phyloP scores from a whole-genome alignment of 30 jellyfish, hydroid and myxozoan genomes.

The Sanderia malayensis region DNA sequence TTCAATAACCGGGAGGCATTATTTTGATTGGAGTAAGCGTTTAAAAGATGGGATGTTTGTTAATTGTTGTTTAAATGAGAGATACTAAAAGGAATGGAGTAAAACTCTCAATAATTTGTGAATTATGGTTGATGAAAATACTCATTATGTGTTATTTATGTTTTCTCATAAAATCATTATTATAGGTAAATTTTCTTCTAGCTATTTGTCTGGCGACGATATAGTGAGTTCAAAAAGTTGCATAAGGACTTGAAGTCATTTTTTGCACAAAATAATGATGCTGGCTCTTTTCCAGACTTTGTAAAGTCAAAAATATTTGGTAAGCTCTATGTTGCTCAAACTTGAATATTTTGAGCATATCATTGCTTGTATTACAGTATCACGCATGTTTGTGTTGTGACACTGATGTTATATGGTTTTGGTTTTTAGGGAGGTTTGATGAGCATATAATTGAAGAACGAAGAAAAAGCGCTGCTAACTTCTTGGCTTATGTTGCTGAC shows the following conservation, averaged over 20 bases:
- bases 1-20: no score
- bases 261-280: slow-evolving; percentile 5
- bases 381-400: not conserved
- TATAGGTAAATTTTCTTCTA: no score
- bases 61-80: no score
- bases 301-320: slow-evolving; percentile 75
- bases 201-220: slow-evolving; percentile 93
- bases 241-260: slow-evolving; percentile 59
- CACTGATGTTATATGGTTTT: not conserved
- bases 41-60: no score
- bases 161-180: no score
- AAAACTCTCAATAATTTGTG: no score
- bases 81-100: no score
- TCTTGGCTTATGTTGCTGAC: slow-evolving; percentile 53
- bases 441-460: slow-evolving; percentile 88
- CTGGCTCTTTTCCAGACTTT: slow-evolving; percentile 63
- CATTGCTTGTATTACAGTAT: no score
- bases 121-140: no score
- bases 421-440: slow-evolving; percentile 78
- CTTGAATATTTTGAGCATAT: no score
- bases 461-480: slow-evolving; percentile 59
- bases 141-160: no score
- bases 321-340: not conserved
- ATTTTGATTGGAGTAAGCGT: no score
- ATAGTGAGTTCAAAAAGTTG: slow-evolving; percentile 65